Conservation (phyloP, 2,113 vertebrate species). For the Callospermophilus lateralis region DNA sequence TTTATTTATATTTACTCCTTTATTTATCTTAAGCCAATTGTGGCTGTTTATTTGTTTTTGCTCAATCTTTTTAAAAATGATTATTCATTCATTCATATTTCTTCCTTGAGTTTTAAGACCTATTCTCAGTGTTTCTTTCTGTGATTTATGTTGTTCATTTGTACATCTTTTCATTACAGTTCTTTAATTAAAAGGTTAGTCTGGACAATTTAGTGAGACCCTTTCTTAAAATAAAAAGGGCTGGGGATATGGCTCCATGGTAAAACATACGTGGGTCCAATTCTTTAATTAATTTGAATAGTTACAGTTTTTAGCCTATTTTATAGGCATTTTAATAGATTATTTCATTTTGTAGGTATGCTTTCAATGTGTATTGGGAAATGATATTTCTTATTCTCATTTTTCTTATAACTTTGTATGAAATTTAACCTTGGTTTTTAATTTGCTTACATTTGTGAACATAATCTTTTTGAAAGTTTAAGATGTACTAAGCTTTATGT, state of each 20-base stretch:
- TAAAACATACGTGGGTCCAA: no score
- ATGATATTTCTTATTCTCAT: background rate
- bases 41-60: background rate
- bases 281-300: background rate
- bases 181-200: background rate
- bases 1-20: background rate
- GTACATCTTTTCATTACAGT: background rate
- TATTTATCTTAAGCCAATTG: background rate
- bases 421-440: constrained; percentile 31
- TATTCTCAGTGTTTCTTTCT: background rate
- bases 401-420: constrained; percentile 8
- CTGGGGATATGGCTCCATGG: no score
- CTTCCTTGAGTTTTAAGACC: background rate
- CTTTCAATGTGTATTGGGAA: background rate
- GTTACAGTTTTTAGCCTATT: constrained; percentile 14
- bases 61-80: background rate
- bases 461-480: background rate
- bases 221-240: no score
- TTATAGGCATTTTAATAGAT: background rate
- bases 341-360: no score
- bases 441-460: background rate
- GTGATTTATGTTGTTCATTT: background rate
- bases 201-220: no score
- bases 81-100: constrained; percentile 43
- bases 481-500: background rate